These are phyloP conservation scores for Malurus elegans DNA, from an alignment of 2,113 vertebrate species.

Conservation along the genomic window DNA sequence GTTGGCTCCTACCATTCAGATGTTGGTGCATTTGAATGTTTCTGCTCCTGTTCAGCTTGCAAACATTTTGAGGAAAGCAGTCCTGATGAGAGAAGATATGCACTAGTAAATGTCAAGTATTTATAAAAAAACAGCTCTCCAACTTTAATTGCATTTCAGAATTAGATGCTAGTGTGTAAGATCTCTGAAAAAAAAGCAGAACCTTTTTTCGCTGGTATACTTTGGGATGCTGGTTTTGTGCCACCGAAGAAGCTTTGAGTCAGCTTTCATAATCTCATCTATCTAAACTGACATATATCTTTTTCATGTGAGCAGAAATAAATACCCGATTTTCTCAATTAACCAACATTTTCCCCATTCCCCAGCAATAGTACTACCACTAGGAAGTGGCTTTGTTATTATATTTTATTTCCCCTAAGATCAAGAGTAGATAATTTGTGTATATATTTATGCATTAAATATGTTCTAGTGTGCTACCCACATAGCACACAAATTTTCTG, in stretches of 20 bases:
- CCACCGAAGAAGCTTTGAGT: background rate
- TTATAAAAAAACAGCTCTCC: background rate
- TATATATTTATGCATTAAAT: background rate
- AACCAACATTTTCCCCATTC: background rate
- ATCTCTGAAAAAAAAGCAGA: constrained; percentile 1
- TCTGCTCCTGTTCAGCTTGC: constrained; percentile 25
- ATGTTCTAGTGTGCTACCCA: background rate
- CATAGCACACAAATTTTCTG: background rate
- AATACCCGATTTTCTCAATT: background rate
- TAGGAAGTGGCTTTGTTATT: background rate
- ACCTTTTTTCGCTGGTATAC: background rate
- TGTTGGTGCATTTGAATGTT: constrained; percentile 9
- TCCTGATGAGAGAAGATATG: constrained; percentile 23
- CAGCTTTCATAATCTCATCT: background rate
- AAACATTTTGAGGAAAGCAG: constrained; percentile 46
- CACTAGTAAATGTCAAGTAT: constrained; percentile 40
- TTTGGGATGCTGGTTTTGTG: background rate
- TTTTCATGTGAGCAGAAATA: background rate
- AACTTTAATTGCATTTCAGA: constrained; percentile 3
- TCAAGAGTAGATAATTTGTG: background rate
- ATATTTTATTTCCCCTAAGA: background rate
- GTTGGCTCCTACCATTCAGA: background rate
- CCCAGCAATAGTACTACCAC: background rate
- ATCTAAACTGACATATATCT: background rate
- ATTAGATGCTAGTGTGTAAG: background rate